These are phyloP conservation scores for Paradisaea rubra DNA, from an alignment of 2,113 vertebrate species.

Conservation along the genomic window DNA sequence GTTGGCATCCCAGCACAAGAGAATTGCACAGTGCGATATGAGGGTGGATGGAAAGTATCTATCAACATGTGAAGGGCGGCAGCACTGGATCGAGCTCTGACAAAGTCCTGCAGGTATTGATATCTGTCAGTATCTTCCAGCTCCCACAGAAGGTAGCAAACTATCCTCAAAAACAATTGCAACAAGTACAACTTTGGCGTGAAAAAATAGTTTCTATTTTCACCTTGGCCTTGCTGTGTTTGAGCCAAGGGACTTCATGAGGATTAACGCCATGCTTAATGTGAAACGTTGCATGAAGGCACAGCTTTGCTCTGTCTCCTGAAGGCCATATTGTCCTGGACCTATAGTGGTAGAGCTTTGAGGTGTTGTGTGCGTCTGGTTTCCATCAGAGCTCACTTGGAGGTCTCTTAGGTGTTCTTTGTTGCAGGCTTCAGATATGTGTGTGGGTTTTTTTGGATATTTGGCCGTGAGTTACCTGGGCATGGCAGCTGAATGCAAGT, in stretches of 20 bases:
- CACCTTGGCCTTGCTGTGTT: not conserved
- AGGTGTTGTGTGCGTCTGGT: not conserved
- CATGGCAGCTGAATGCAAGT: not conserved
- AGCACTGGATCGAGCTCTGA: not conserved
- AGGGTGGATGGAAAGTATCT: not conserved
- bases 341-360: not conserved
- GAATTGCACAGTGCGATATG: not conserved
- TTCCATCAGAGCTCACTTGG: not conserved
- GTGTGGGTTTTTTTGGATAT: not conserved
- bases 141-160: not conserved
- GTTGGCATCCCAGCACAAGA: not conserved
- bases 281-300: not conserved
- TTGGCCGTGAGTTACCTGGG: not conserved
- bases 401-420: not conserved
- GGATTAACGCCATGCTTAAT: accelerated
- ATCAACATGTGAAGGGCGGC: accelerated
- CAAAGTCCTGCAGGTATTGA: not conserved
- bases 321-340: not conserved
- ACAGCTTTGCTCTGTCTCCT: not conserved
- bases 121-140: not conserved
- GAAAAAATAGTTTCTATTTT: not conserved
- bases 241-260: not conserved
- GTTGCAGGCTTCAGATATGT: not conserved
- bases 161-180: not conserved
- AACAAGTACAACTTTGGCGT: not conserved